Evolutionary conservation across 2,113 vertebrate genomes (phyloP).

Genomic region (Hydrochoerus hydrochaeris): DNA sequence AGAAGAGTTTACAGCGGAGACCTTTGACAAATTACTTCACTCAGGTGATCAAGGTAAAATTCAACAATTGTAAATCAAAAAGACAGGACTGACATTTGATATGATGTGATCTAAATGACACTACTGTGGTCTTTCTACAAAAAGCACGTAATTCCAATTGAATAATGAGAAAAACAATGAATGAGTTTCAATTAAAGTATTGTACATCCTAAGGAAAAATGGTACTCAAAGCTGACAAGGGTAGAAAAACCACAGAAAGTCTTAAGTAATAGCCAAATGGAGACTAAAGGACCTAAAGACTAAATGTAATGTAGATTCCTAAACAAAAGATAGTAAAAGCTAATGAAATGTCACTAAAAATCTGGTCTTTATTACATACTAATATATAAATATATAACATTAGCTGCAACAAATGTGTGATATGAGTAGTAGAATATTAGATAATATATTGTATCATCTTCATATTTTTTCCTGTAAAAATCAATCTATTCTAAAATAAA

Average conservation of each 20-base stretch:
- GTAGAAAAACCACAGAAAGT: not conserved
- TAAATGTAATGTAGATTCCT: not conserved
- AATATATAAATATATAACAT: not conserved
- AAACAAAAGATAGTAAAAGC: not conserved
- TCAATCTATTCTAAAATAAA: not conserved
- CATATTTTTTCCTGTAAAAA: not conserved
- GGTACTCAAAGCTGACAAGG: not conserved
- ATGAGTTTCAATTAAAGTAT: not conserved
- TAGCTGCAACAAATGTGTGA: not conserved
- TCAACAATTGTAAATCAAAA: not conserved
- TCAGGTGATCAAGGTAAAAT: not conserved
- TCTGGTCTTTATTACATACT: not conserved
- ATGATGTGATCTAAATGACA: not conserved
- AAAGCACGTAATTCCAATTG: not conserved
- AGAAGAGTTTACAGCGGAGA: not conserved
- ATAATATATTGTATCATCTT: not conserved
- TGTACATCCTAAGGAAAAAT: not conserved
- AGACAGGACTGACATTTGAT: not conserved
- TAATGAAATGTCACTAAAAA: not conserved
- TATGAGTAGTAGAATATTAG: not conserved
- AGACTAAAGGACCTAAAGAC: not conserved
- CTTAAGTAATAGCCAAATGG: not conserved
- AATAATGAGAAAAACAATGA: not conserved
- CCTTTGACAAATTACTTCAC: not conserved
- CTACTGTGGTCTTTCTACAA: not conserved